Evolutionary conservation across 2,888 invertebrate genomes (phyloP).

Genomic region (Latrodectus elegans): DNA sequence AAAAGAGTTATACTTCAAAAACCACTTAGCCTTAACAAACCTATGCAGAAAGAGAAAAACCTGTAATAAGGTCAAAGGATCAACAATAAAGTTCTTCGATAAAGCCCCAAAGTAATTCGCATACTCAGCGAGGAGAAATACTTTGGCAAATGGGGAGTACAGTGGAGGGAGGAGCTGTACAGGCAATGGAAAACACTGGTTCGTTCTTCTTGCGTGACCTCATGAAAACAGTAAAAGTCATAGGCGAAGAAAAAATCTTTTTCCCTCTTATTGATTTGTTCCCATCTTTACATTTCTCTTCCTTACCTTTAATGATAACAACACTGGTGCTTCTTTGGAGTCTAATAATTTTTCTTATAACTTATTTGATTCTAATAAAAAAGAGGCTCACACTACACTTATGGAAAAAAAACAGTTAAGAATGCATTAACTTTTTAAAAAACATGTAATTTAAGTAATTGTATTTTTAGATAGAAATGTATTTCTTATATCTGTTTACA

Average conservation of each 20-base stretch:
- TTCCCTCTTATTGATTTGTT: constrained; percentile 60
- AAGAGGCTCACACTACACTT: background rate
- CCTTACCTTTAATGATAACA: constrained; percentile 54
- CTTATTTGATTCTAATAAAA: constrained; percentile 36
- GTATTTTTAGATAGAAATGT: no score
- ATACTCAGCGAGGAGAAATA: constrained; percentile 60
- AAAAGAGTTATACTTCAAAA: constrained; percentile 54
- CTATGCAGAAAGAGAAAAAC: constrained; percentile 49
- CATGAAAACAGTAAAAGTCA: constrained; percentile 58
- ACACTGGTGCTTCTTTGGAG: constrained; percentile 35
- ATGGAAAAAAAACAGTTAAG: no score
- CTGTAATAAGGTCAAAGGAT: constrained; percentile 65
- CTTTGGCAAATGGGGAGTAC: background rate
- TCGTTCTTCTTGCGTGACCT: constrained; percentile 60
- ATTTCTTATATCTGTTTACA: no score
- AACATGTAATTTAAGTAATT: no score
- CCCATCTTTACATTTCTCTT: constrained; percentile 18
- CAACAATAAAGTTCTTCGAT: constrained; percentile 67
- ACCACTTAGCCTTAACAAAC: constrained; percentile 68
- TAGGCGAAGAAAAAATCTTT: constrained; percentile 41
- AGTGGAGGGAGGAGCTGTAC: background rate
- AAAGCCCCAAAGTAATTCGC: constrained; percentile 66
- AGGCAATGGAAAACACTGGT: constrained; percentile 29
- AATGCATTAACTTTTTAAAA: no score
- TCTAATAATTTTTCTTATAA: constrained; percentile 22